phyloP scores from a whole-genome alignment of 2,113 vertebrate species.

The Furnarius figulus region DNA sequence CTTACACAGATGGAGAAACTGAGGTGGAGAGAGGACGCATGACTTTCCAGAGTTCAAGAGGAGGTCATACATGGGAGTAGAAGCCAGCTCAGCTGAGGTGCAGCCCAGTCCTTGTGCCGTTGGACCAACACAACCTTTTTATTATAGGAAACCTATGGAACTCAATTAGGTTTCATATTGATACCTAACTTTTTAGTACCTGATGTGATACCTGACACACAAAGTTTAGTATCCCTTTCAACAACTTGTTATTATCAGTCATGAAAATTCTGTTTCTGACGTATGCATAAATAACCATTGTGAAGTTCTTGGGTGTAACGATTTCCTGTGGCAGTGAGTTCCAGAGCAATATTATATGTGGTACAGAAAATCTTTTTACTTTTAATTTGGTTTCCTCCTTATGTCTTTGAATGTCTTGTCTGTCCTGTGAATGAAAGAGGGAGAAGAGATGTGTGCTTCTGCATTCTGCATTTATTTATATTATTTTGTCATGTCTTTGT shows the following conservation, averaged over 20 bases:
- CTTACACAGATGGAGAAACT: not conserved
- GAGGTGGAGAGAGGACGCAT: not conserved
- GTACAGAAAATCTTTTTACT: not conserved
- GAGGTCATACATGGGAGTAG: not conserved
- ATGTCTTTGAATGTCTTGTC: not conserved
- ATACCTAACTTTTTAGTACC: not conserved
- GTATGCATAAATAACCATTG: not conserved
- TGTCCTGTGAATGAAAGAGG: not conserved
- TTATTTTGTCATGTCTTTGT: not conserved
- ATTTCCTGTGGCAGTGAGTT: not conserved
- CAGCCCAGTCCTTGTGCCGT: accelerated
- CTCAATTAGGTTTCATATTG: not conserved
- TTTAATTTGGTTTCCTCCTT: not conserved
- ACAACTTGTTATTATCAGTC: not conserved
- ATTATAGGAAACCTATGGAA: not conserved
- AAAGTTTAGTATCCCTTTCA: not conserved
- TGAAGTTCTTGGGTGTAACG: not conserved
- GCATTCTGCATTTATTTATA: not conserved
- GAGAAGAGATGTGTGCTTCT: not conserved
- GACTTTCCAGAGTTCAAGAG: not conserved
- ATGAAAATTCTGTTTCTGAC: not conserved
- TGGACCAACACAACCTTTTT: not conserved
- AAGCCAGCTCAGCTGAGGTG: not conserved
- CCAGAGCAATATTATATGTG: not conserved
- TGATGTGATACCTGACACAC: not conserved